phyloP scores from a whole-genome alignment of 2,888 invertebrate species.

The Anoplius nigerrimus region DNA sequence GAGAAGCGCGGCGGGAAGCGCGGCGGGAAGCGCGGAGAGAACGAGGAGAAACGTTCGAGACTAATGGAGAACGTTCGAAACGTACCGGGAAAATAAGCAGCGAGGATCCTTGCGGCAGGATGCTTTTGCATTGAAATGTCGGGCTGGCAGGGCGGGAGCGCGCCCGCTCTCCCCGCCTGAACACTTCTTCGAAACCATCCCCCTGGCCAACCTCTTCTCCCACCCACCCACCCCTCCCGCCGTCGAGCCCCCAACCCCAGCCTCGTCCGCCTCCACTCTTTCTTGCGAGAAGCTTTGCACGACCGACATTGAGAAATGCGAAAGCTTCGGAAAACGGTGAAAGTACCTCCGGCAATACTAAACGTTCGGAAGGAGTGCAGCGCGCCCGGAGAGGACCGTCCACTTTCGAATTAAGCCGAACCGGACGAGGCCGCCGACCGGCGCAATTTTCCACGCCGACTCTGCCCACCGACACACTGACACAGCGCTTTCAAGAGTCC shows the following conservation, averaged over 20 bases:
- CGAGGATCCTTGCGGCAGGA: conserved; percentile 47
- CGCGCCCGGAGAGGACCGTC: neutral
- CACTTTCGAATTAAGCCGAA: conserved; percentile 15
- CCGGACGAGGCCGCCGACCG: neutral
- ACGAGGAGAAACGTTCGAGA: conserved; percentile 49
- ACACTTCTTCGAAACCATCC: neutral
- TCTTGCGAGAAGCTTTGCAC: conserved; percentile 29
- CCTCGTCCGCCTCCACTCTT: conserved; percentile 17
- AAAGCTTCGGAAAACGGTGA: conserved; percentile 21
- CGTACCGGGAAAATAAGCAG: conserved; percentile 51
- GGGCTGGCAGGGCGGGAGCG: conserved; percentile 23
- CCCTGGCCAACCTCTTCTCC: neutral
- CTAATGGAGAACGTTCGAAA: conserved; percentile 58
- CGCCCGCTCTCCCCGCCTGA: conserved; percentile 6
- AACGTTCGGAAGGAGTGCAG: conserved; percentile 19
- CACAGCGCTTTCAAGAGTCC: neutral
- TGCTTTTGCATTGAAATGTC: conserved; percentile 58
- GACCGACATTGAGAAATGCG: conserved; percentile 49
- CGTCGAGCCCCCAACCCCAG: no score
- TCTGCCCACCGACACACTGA: neutral
- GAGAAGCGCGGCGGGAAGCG: neutral
- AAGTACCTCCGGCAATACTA: conserved; percentile 25
- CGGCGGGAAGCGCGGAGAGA: neutral
- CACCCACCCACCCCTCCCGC: neutral
- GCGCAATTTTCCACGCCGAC: neutral